Base-by-base conservation (phyloP, 2,113 vertebrate species). In the Athene noctua region DNA sequence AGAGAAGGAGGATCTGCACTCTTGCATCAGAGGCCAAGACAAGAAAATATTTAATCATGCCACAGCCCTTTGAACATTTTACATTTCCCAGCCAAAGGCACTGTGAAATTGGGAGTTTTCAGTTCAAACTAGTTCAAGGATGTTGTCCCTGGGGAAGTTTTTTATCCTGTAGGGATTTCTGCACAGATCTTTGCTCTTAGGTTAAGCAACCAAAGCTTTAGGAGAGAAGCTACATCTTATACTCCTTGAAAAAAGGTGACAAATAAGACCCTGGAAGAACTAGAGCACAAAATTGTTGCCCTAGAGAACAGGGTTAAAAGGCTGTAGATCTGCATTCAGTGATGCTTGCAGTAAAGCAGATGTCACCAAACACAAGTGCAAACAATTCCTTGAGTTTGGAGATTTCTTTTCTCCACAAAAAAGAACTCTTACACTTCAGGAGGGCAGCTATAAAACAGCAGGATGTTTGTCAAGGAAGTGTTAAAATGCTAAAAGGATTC, bases 241-340 rank as follows among this genome's bases (percentile, higher is more conserved):
- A 38, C 21, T 59, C 49, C 70, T 68, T 63, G 57, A 77, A 68
- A 80, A 83, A 74, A 87, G 7, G 49, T 62, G 58, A 68, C 34
- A 90, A 87, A 34, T 22, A 75, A 87, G 83, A 91, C n/a, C 74
- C 42, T 54, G 71, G 32, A 85, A 89, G 86, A 97, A 94, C 20
- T 88, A 57, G 81, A 95, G 89, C 78, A 96, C 91, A 95, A 91
- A 95, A 92, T 90, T 93, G n/a, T 29, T 82, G 66, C 92, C 80
- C 66, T 70, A 70, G 89, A 97, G 94, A 95, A 51, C 0, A 47
- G 74, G 78, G 89, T 91, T 85, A 63, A 91, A 92, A 92, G 91
- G 54, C 88, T 85, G 88, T 32, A 73, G 77, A 61, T 65, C 66
- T 81, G 75, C 81, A 82, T 14, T 91, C 62, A 55, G 73, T 38